Evolutionary conservation across 2,888 invertebrate species (phyloP).

Genomic region (Pollenia labialis): DNA sequence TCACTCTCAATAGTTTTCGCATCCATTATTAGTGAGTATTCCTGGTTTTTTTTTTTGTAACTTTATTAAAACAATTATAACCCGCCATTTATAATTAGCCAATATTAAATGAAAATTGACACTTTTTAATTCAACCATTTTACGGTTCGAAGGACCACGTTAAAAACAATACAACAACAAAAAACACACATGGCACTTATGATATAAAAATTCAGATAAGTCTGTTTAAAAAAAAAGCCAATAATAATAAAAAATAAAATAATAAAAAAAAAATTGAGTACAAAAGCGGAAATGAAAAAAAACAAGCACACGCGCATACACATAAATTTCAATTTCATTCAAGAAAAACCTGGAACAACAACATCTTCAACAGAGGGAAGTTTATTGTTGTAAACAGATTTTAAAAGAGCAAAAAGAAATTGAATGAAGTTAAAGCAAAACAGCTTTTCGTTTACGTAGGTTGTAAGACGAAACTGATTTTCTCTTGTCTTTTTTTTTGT

Average conservation of each 20-base stretch:
- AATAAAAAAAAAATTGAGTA: slow-evolving; percentile 7
- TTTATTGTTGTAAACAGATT: not conserved
- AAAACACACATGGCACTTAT: not conserved
- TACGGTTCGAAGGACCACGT: slow-evolving; percentile 4
- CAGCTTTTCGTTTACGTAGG: slow-evolving; percentile 22
- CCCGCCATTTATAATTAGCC: slow-evolving; percentile 65
- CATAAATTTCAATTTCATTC: slow-evolving; percentile 40
- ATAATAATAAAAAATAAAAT: not conserved
- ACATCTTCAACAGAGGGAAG: not conserved
- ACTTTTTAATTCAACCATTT: slow-evolving; percentile 44
- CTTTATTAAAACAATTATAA: slow-evolving; percentile 52
- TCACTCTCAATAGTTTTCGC: not conserved
- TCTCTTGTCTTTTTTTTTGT: not conserved
- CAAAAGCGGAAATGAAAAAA: slow-evolving; percentile 15
- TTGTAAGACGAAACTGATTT: not conserved
- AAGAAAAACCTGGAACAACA: slow-evolving; percentile 10
- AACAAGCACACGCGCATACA: slow-evolving; percentile 12
- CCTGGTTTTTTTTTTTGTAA: not conserved
- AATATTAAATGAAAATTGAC: slow-evolving; percentile 61
- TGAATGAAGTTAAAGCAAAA: slow-evolving; percentile 23
- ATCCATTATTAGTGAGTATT: slow-evolving; percentile 1
- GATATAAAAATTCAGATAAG: not conserved
- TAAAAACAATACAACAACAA: not conserved
- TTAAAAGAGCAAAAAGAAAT: not conserved
- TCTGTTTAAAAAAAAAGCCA: not conserved